Base-by-base conservation (phyloP, 2,113 vertebrate genomes). In the Calonectris borealis region DNA sequence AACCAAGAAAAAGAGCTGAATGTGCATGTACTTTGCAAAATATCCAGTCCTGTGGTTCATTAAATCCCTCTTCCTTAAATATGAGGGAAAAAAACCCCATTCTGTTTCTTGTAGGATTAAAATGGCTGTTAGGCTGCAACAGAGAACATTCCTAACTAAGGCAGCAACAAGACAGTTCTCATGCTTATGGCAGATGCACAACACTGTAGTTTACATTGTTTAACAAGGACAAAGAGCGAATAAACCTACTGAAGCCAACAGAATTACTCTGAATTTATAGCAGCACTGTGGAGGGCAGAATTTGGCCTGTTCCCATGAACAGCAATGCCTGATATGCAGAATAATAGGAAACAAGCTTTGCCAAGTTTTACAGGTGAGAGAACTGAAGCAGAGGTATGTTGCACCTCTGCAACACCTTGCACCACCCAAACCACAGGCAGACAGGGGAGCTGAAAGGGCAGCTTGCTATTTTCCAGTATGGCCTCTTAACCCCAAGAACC, bases 1-100 rank as follows among this genome's bases (percentile, higher is more conserved):
- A 93, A 79, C 55, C 86, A 93, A 93, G 72, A 70, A 94, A 96
- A 98, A 96, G 54, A 93, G 97, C 98, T 97, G 97, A 97, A 76
- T 90, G 38, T 93, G 96, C 95, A 96, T 71, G 89, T 95, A 68
- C 69, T 94, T 96, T 75, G 70, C 91, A 84, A 95, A 95, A 87
- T 51, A 92, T 75, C 80, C 86, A 94, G 66, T 69, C 92, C 52
- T 96, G 97, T 79, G 96, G 91, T 83, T 97, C 87, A 83, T 93
- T 95, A 93, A 89, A 81, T 91, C 71, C 55, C 13, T 62, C 85
- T 93, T 96, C 86, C 78, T 93, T 95, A 89, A 91, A 94, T 78
- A 77, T 15, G 88, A 70, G 25, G 60, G 13, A n/a, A 69, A 64
- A 57, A 38, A 73, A 81, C n/a, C 19, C 44, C 36, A 62, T 88